Conservation (phyloP, 1,140 invertebrate genomes). For the Tetragonula clypearis region DNA sequence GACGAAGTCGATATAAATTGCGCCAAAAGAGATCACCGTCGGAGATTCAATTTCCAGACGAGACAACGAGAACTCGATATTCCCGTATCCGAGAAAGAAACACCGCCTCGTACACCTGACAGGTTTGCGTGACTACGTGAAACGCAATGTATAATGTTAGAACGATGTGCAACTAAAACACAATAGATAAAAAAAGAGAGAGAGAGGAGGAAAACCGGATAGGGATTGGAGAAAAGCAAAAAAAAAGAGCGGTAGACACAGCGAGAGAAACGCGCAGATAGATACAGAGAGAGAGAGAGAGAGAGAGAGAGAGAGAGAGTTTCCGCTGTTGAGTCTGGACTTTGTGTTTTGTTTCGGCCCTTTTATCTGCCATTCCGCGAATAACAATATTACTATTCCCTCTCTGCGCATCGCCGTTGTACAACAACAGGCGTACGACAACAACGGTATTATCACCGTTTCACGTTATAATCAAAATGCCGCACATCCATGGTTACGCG, state of each 20-base stretch:
- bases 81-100: conserved; percentile 19
- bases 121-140: conserved; percentile 23
- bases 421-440: too few relatives aligned
- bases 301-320: not conserved
- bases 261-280: not conserved
- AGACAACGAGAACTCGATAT: conserved; percentile 51
- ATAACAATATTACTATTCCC: conserved; percentile 25
- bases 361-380: conserved; percentile 2
- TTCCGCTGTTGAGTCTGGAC: not conserved
- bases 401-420: not conserved
- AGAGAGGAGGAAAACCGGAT: not conserved
- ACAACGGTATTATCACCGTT: not conserved
- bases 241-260: not conserved
- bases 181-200: not conserved
- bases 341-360: conserved; percentile 1
- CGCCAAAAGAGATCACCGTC: conserved; percentile 39
- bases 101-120: conserved; percentile 15
- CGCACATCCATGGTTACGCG: fast-evolving
- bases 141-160: conserved; percentile 17
- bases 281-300: not conserved
- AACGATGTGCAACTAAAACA: not conserved
- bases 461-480: conserved; percentile 7
- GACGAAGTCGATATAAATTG: conserved; percentile 42
- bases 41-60: conserved; percentile 49
- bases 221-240: not conserved